phyloP scores from a whole-genome alignment of 37 sponge, comb jelly and placozoan genomes.

The Halisarca cf. caerulea region DNA sequence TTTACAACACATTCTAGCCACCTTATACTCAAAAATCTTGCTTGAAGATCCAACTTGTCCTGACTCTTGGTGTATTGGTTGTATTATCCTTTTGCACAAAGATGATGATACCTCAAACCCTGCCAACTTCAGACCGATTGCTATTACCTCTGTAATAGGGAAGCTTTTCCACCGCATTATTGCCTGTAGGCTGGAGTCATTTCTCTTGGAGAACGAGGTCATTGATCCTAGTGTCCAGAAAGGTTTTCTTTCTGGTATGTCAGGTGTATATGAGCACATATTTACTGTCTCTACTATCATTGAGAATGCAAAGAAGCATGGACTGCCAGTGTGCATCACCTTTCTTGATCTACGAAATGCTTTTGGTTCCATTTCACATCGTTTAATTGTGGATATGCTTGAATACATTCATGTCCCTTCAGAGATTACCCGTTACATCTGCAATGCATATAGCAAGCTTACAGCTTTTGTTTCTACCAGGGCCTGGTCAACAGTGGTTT shows the following conservation, averaged over 20 bases:
- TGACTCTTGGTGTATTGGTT: constrained; percentile 11
- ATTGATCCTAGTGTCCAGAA: not conserved
- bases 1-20: not conserved
- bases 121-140: constrained; percentile 25
- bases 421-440: not conserved
- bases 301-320: not conserved
- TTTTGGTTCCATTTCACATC: not conserved
- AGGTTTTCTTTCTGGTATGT: not conserved
- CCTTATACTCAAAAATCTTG: not conserved
- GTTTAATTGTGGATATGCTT: not conserved
- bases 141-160: constrained; percentile 19
- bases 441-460: not conserved
- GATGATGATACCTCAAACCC: not conserved
- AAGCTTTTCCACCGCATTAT: constrained; percentile 21
- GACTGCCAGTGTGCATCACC: not conserved
- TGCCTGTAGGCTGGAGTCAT: not conserved
- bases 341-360: constrained; percentile 3
- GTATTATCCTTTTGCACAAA: constrained; percentile 2
- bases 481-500: not conserved
- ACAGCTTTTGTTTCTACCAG: not conserved
- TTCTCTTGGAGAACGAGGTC: not conserved
- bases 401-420: not conserved
- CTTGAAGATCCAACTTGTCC: not conserved
- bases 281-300: not conserved
- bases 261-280: not conserved